phyloP scores from a whole-genome alignment of 2,113 vertebrate species.

The Xenopus borealis region DNA sequence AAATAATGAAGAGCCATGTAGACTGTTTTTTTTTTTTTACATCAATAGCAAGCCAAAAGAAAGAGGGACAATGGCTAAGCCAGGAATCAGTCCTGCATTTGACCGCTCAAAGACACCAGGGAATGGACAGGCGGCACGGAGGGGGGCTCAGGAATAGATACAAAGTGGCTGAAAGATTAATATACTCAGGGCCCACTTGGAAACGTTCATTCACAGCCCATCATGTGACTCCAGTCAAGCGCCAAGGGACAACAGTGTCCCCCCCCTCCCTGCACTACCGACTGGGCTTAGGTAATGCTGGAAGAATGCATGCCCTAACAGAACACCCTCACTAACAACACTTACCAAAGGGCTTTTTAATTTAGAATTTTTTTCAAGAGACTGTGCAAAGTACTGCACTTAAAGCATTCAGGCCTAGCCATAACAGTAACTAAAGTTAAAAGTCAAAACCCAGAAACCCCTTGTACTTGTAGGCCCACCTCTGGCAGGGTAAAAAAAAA shows the following conservation, averaged over 20 bases:
- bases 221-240: slow-evolving; percentile 17
- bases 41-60: too few relatives aligned
- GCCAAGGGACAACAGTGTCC: slow-evolving; percentile 11
- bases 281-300: slow-evolving; percentile 7
- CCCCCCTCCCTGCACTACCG: not conserved
- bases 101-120: not conserved
- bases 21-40: too few relatives aligned
- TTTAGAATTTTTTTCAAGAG: too few relatives aligned
- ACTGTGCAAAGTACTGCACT: too few relatives aligned
- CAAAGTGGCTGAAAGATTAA: slow-evolving; percentile 10
- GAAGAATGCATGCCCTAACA: slow-evolving; percentile 12
- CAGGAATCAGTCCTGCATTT: not conserved
- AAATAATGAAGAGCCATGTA: too few relatives aligned
- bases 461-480: too few relatives aligned
- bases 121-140: not conserved
- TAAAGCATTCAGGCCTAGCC: too few relatives aligned
- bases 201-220: slow-evolving; percentile 8
- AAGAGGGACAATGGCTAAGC: not conserved
- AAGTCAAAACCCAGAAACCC: too few relatives aligned
- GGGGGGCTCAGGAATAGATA: not conserved
- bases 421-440: too few relatives aligned
- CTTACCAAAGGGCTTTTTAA: not conserved
- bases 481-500: too few relatives aligned
- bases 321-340: not conserved
- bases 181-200: slow-evolving; percentile 7